Evolutionary conservation across 2,113 vertebrate species (phyloP).

Genomic region (Eubucco bourcierii): DNA sequence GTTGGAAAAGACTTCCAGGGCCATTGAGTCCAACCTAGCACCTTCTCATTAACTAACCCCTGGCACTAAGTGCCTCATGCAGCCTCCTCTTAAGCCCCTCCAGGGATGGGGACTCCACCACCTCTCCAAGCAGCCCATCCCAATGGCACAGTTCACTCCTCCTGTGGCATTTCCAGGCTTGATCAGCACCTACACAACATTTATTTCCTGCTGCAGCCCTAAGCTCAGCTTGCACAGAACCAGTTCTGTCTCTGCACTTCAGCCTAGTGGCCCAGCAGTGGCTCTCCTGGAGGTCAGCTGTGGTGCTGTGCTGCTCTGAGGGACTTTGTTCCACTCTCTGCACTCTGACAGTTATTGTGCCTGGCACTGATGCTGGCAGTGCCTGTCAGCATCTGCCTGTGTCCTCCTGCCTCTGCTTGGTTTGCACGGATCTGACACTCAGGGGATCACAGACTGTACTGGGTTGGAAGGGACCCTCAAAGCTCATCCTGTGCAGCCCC

Average conservation of each 20-base stretch:
- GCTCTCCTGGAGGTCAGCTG: constrained; percentile 5
- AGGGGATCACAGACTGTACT: too few relatives aligned
- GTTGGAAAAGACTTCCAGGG: too few relatives aligned
- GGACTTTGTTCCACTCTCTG: not conserved
- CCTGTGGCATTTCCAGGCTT: constrained; percentile 4
- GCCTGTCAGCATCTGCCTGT: not conserved
- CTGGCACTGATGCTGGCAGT: not conserved
- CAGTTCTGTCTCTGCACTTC: not conserved
- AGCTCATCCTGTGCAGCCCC: too few relatives aligned
- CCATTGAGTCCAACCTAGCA: too few relatives aligned
- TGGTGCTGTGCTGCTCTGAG: not conserved
- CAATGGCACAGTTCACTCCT: not conserved
- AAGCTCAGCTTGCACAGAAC: not conserved
- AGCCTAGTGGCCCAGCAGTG: not conserved
- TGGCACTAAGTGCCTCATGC: too few relatives aligned
- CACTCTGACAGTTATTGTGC: not conserved
- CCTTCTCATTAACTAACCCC: too few relatives aligned
- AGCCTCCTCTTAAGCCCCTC: too few relatives aligned
- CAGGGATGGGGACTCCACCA: too few relatives aligned
- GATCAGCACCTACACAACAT: constrained; percentile 20
- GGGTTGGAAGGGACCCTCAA: too few relatives aligned
- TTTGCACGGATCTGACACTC: not conserved
- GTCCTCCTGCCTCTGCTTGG: not conserved
- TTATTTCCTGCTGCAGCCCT: not conserved
- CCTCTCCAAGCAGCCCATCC: too few relatives aligned